phyloP scores from a whole-genome alignment of 2,113 vertebrate species.

The Cervus canadensis region DNA sequence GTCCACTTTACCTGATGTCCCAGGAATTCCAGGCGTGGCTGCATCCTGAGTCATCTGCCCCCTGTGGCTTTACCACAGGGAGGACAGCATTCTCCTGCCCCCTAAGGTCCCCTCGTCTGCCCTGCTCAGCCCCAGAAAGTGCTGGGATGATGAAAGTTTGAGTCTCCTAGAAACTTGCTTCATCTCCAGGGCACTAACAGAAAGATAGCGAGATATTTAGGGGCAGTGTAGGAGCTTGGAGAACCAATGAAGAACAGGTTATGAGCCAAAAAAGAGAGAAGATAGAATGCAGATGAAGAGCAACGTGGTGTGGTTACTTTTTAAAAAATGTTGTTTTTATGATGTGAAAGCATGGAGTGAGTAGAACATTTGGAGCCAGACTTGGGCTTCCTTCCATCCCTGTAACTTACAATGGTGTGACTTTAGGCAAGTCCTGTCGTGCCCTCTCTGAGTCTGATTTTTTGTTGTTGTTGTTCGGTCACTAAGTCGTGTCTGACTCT shows the following conservation, averaged over 20 bases:
- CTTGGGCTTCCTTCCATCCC: neutral
- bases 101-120: neutral
- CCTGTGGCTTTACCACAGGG: neutral
- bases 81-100: neutral
- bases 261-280: neutral
- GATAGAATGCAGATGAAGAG: neutral
- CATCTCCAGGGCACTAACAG: neutral
- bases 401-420: neutral
- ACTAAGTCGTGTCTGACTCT: neutral
- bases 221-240: neutral
- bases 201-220: neutral
- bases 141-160: neutral
- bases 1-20: neutral
- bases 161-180: neutral
- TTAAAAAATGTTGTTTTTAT: neutral
- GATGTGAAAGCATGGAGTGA: neutral
- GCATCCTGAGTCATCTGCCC: neutral
- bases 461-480: neutral
- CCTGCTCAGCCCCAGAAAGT: neutral
- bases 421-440: neutral
- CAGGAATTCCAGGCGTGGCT: neutral
- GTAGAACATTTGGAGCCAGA: neutral
- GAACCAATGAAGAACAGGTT: neutral
- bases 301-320: neutral
- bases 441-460: neutral